Conservation (phyloP, 2,113 vertebrate species). For the Felis chaus region DNA sequence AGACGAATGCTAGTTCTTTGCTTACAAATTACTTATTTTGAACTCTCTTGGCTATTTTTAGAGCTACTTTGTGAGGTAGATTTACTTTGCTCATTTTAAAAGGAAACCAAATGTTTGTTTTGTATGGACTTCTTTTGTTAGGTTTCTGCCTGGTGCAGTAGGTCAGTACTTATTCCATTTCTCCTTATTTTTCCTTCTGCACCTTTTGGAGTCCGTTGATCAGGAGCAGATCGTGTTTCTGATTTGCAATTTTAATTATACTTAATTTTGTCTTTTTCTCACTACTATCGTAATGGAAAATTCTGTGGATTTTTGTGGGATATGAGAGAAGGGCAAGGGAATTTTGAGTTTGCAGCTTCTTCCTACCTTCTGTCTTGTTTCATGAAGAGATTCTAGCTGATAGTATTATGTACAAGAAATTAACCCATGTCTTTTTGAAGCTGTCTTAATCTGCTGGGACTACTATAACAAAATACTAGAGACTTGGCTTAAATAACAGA, state of each 20-base stretch:
- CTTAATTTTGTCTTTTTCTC: constrained; percentile 11
- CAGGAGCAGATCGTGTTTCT: background rate
- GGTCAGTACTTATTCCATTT: constrained; percentile 18
- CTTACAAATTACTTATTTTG: constrained; percentile 41
- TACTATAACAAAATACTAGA: background rate
- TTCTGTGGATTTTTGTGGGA: background rate
- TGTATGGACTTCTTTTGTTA: background rate
- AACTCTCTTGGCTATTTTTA: constrained; percentile 10
- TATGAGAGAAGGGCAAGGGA: background rate
- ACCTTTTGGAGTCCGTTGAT: background rate
- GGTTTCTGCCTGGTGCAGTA: background rate
- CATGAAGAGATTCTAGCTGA: background rate
- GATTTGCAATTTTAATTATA: constrained; percentile 20
- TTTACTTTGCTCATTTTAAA: constrained; percentile 54
- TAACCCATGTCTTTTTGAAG: background rate
- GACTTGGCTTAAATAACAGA: constrained; percentile 15
- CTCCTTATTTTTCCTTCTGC: background rate
- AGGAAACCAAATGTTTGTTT: constrained; percentile 43
- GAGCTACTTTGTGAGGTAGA: constrained; percentile 29
- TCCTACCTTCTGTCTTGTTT: background rate
- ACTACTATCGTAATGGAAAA: background rate
- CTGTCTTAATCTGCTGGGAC: background rate
- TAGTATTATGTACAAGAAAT: constrained; percentile 26
- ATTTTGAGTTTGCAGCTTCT: background rate
- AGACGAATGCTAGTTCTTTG: background rate